phyloP scores from a whole-genome alignment of 2,888 invertebrate genomes.

The Synanthedon myopaeformis region DNA sequence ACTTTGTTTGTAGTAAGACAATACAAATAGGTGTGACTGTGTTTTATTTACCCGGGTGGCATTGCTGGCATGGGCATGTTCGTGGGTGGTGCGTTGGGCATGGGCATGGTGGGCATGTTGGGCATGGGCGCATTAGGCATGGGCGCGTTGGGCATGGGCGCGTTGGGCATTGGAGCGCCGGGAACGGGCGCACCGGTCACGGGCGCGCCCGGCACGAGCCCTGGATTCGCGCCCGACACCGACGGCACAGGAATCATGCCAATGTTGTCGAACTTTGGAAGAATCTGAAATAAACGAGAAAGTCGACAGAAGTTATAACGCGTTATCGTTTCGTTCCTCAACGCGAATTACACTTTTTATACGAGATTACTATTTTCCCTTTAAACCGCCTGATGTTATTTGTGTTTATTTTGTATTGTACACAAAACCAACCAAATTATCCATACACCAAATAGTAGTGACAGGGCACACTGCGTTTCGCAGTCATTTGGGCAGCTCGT shows the following conservation, averaged over 20 bases:
- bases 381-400: too few species aligned
- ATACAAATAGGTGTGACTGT: too few species aligned
- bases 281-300: not conserved
- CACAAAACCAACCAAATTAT: too few species aligned
- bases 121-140: not conserved
- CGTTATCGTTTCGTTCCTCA: too few species aligned
- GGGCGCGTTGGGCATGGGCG: not conserved
- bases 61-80: slow-evolving; percentile 19
- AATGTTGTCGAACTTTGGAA: not conserved
- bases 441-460: too few species aligned
- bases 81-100: slow-evolving; percentile 15
- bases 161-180: not conserved
- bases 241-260: not conserved
- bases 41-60: slow-evolving; percentile 36
- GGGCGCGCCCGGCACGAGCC: not conserved
- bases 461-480: too few species aligned
- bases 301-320: too few species aligned
- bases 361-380: too few species aligned
- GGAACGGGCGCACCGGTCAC: not conserved
- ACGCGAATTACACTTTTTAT: too few species aligned
- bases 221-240: not conserved
- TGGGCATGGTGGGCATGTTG: slow-evolving; percentile 10
- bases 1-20: not conserved
- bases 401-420: too few species aligned
- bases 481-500: too few species aligned